Evolutionary conservation across 2,888 invertebrate species (phyloP).

Genomic region (Conus canariensis): DNA sequence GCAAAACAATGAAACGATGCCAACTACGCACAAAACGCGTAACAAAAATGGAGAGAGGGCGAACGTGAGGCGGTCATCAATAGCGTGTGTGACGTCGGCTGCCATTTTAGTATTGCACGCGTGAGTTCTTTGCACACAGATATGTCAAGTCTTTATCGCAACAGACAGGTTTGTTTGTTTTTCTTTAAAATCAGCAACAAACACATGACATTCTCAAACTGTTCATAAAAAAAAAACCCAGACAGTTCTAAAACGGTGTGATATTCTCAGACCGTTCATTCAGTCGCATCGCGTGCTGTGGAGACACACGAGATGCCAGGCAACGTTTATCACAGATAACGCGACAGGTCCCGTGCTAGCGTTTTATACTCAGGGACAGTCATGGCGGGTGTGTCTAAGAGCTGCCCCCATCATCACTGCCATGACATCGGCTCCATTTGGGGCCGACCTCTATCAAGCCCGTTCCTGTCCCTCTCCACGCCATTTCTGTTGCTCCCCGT

Average conservation of each 20-base stretch:
- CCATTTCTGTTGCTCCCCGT: too few relatives aligned
- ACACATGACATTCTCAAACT: too few relatives aligned
- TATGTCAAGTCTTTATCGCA: not conserved
- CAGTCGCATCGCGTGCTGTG: not conserved
- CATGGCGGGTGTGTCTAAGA: too few relatives aligned
- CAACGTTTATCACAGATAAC: slow-evolving; percentile 26
- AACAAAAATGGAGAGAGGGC: not conserved
- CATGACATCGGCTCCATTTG: too few relatives aligned
- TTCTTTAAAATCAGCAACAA: too few relatives aligned
- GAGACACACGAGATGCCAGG: not conserved
- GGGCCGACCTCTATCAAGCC: too few relatives aligned
- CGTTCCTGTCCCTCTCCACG: too few relatives aligned
- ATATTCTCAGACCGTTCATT: not conserved
- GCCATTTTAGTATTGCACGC: slow-evolving; percentile 35
- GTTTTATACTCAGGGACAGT: too few relatives aligned
- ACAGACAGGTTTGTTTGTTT: not conserved
- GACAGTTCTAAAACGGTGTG: not conserved
- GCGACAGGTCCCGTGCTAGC: not conserved
- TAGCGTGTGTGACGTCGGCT: not conserved
- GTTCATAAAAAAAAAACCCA: too few relatives aligned
- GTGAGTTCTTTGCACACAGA: slow-evolving; percentile 10
- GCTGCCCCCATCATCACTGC: too few relatives aligned
- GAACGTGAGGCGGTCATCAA: not conserved
- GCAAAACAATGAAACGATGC: not conserved
- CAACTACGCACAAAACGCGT: not conserved